A percentile compares a stretch with the other conserved stretches of the same genome.
These are phyloP conservation scores for Scortum barcoo DNA, from an alignment of 2,113 vertebrate genomes.

Conservation along the genomic window DNA sequence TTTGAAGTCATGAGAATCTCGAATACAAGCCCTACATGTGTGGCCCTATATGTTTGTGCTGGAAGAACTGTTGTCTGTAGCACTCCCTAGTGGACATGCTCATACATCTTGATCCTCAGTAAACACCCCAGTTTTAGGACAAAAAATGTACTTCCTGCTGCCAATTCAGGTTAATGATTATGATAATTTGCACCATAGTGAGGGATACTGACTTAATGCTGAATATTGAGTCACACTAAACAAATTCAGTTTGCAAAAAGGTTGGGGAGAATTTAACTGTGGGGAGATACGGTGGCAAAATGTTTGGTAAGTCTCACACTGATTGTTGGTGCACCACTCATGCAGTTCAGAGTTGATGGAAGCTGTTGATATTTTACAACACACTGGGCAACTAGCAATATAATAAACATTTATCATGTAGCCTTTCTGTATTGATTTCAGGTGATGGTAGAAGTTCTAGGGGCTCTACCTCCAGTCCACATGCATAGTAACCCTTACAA, in stretches of 20 bases:
- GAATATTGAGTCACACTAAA: not conserved
- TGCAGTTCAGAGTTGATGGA: not conserved
- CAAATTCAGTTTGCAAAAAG: not conserved
- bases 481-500: no score
- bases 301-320: not conserved
- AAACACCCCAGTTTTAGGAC: not conserved
- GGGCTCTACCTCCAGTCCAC: no score
- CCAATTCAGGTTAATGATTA: not conserved
- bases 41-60: not conserved
- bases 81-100: slow-evolving; percentile 17
- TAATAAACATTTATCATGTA: no score
- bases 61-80: not conserved
- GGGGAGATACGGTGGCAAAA: not conserved
- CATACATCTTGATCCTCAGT: not conserved
- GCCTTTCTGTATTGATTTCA: no score
- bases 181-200: not conserved
- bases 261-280: not conserved
- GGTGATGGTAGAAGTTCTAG: no score
- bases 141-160: not conserved
- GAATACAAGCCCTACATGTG: no score
- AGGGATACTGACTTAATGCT: not conserved
- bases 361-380: no score
- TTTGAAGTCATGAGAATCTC: not conserved
- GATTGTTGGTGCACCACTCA: not conserved
- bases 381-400: no score